Percentiles rank a stretch among this genome's conserved stretches.
phyloP scores from a whole-genome alignment of 2,113 vertebrate species.

The Brachypteracias leptosomus region DNA sequence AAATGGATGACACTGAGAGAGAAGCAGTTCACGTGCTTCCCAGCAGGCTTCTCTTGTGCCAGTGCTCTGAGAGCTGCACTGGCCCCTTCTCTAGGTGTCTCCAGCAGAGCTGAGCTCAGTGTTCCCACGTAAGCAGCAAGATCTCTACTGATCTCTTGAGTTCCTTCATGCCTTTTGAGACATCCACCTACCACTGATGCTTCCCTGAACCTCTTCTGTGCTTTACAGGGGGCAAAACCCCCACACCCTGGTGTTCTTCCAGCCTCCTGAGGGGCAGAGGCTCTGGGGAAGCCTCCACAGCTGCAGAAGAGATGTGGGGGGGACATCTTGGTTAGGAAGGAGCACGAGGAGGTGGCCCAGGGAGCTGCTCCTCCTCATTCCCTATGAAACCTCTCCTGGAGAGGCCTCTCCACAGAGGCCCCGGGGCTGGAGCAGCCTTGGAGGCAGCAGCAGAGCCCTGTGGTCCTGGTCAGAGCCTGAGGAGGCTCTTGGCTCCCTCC shows the following conservation, averaged over 20 bases:
- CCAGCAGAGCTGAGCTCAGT: background rate
- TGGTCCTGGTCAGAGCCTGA: background rate
- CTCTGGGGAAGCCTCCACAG: background rate
- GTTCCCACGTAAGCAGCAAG: background rate
- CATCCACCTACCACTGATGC: background rate
- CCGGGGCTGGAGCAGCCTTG: accelerated
- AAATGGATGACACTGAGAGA: background rate
- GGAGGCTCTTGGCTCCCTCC: background rate
- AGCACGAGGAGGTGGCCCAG: background rate
- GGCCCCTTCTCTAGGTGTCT: background rate
- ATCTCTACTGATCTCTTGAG: background rate
- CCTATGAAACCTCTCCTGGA: background rate
- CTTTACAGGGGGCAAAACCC: background rate
- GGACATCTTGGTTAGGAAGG: background rate
- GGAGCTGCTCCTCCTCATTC: background rate
- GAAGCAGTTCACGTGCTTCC: background rate
- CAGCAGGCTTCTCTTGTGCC: background rate
- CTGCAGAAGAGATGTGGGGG: background rate
- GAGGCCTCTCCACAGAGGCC: background rate
- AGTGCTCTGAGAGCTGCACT: conserved; percentile 1
- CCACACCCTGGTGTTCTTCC: background rate
- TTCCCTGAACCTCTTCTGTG: background rate
- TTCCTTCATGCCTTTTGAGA: background rate
- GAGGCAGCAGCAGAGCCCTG: background rate
- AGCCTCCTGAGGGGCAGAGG: background rate